Evolutionary conservation across 2,797 vertebrate genomes (phyloP).

Genomic region (Catostomus latipinnis): DNA sequence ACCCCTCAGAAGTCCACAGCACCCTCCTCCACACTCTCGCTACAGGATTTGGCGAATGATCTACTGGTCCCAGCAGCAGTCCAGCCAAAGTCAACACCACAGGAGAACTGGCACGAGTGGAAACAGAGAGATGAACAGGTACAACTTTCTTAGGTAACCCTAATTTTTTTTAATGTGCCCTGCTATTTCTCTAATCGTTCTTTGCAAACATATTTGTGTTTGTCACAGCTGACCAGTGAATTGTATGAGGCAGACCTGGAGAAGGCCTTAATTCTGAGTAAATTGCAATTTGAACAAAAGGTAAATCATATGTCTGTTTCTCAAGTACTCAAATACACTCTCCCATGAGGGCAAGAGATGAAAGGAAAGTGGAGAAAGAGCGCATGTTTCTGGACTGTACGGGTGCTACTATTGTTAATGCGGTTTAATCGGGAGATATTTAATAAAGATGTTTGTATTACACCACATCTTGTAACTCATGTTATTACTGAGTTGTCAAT

Average conservation of each 20-base stretch:
- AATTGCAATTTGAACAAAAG: constrained; percentile 87
- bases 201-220: constrained; percentile 13
- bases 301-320: constrained; percentile 60
- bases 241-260: constrained; percentile 95
- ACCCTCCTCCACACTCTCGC: constrained; percentile 64
- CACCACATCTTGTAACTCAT: no score
- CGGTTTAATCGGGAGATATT: no score
- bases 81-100: constrained; percentile 71
- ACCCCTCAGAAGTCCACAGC: constrained; percentile 88
- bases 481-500: no score
- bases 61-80: constrained; percentile 72
- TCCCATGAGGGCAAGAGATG: no score
- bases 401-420: no score
- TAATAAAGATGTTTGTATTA: no score
- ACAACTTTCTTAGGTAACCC: background rate
- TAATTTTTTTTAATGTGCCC: background rate
- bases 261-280: constrained; percentile 92
- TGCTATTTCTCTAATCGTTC: background rate
- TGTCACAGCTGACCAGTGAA: constrained; percentile 87
- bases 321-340: no score
- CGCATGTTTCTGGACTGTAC: no score
- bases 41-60: constrained; percentile 82
- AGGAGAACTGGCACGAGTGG: constrained; percentile 93
- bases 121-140: constrained; percentile 94
- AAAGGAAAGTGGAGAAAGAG: no score